Evolutionary conservation across 2,797 vertebrate genomes (phyloP).

Genomic region (Scolopax bukidnonensis): DNA sequence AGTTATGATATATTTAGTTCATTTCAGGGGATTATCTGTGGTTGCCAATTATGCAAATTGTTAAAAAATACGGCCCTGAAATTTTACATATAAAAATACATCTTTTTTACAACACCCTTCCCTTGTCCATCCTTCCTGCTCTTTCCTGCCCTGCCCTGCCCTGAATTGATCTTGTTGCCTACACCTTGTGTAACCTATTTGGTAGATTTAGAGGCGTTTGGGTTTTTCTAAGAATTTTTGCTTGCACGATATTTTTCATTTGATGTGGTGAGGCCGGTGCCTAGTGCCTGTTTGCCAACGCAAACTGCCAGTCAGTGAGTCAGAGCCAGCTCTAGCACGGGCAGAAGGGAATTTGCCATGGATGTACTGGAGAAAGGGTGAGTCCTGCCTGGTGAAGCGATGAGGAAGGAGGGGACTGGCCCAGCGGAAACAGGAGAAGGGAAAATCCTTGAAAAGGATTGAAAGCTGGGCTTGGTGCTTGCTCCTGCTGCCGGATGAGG

Average conservation of each 20-base stretch:
- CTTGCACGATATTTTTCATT: not conserved
- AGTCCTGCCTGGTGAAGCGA: not conserved
- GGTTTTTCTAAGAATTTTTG: not conserved
- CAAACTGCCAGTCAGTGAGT: not conserved
- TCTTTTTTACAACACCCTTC: not conserved
- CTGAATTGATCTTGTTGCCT: not conserved
- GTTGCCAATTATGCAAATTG: conserved; percentile 64
- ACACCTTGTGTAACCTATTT: not conserved
- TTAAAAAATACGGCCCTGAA: not conserved
- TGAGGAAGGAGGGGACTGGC: not conserved
- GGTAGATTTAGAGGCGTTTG: not conserved
- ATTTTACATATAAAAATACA: not conserved
- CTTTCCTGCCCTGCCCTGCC: not conserved
- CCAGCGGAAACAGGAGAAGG: not conserved
- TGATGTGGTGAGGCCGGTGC: not conserved
- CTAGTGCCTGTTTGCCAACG: not conserved
- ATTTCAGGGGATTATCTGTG: conserved; percentile 64
- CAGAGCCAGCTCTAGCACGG: not conserved
- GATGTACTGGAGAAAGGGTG: not conserved
- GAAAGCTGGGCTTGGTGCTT: not conserved
- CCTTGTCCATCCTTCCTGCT: conserved; percentile 1
- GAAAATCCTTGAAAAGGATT: not conserved
- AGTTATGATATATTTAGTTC: conserved; percentile 50
- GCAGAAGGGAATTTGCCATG: not conserved
- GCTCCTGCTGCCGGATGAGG: not conserved